These are phyloP conservation scores for Rhyacophila evoluta DNA, from an alignment of 2,888 invertebrate genomes.

Conservation along the genomic window DNA sequence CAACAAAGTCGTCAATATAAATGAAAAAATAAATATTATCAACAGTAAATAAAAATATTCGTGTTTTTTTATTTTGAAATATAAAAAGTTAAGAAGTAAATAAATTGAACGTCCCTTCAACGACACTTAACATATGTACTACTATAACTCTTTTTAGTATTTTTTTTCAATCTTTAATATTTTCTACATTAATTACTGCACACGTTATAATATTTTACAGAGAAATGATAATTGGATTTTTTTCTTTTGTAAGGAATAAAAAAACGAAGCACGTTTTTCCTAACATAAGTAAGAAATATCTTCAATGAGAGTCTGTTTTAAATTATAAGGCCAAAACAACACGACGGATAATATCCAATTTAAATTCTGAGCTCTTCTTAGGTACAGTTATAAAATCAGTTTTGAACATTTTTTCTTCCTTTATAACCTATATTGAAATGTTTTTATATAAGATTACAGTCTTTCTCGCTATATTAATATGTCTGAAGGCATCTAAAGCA, in stretches of 20 bases:
- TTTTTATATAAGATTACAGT: slow-evolving; percentile 5
- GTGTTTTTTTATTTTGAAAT: no score
- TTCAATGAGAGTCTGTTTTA: neutral
- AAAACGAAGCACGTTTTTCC: neutral
- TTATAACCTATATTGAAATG: slow-evolving; percentile 19
- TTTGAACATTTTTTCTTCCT: neutral
- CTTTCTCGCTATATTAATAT: slow-evolving; percentile 19
- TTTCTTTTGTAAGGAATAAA: no score
- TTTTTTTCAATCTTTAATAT: no score
- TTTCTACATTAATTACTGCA: no score
- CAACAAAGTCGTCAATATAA: no score
- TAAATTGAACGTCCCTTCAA: no score
- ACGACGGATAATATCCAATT: slow-evolving; percentile 24
- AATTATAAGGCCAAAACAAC: neutral
- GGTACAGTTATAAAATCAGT: slow-evolving; percentile 15
- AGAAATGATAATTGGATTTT: no score
- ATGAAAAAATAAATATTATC: no score
- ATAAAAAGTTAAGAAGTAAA: no score
- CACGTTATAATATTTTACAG: neutral
- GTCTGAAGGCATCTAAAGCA: slow-evolving; percentile 23
- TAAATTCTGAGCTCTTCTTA: slow-evolving; percentile 7
- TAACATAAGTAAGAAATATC: neutral
- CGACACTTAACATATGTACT: no score
- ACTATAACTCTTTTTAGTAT: no score
- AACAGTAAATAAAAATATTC: no score